Base-by-base conservation (phyloP, 2,113 vertebrate genomes). In the Ondatra zibethicus region DNA sequence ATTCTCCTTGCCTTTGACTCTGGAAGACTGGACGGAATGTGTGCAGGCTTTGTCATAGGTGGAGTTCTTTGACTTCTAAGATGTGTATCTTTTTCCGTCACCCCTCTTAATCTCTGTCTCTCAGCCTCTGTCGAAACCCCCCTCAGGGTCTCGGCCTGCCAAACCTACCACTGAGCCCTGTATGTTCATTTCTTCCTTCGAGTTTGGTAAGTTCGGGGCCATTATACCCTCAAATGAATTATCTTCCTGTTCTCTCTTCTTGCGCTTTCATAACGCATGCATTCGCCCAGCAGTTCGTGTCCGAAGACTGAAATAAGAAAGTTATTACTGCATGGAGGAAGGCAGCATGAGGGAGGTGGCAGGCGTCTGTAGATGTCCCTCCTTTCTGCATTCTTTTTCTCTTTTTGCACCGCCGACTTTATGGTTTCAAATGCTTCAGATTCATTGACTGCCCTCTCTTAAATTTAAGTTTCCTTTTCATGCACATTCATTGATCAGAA, bases 1-100 rank as follows among this genome's bases (percentile, higher is more conserved):
- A 75, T n/a, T 89, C 39, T 72, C 76, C 66, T 78, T 58, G 63
- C 55, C 58, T 91, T 47, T 61, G 50, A 86, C 23, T n/a, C 85
- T 16, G 45, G 23, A 39, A 5, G n/a, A 3, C 47, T 63, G 33
- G 21, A 17, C 13, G 68, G 39, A 61, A 33, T 1, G 19, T 33
- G 4, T 27, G 21, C 19, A 8, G 31, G 7, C 3, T 94, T 85
- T 45, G 36, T 25, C 72, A 4, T n/a, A 70, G n/a, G 12, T 39
- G 31, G 13, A 91, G 14, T 68, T 77, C 42, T 82, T 50, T 25
- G 45, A 25, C 52, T 63, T 61, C 70, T 61, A 31, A 16, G 86
- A 33, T 63, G 23, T 31, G 31, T 23, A 9, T 36, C 4, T 47
- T 47, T 45, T 36, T 23, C 33, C 47, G 8, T 45, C 9, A 5